Evolutionary conservation across 2,797 vertebrate species (phyloP).

Genomic region (Orestias chungarensis): DNA sequence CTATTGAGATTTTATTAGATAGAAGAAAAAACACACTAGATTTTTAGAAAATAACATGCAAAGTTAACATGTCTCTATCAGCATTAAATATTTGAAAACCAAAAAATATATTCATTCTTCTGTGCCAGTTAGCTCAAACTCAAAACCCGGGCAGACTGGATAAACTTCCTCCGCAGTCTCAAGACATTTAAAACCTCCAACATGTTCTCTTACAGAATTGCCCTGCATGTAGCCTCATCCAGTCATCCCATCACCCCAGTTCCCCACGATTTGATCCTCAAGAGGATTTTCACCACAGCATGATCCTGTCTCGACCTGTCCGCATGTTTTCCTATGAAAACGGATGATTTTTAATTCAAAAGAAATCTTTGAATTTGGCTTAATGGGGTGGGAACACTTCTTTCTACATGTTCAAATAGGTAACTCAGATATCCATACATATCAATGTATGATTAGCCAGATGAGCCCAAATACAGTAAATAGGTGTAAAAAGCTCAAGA

Average conservation of each 20-base stretch:
- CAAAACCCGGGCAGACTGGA: neutral
- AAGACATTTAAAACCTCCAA: neutral
- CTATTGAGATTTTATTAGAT: neutral
- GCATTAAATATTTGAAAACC: neutral
- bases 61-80: neutral
- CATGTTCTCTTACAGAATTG: no score
- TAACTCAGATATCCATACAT: no score
- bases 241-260: neutral
- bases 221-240: neutral
- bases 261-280: neutral
- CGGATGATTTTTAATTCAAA: neutral
- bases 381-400: neutral
- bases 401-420: neutral
- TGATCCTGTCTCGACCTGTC: neutral
- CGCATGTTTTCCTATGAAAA: neutral
- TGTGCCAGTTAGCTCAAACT: neutral
- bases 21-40: neutral
- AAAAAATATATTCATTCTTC: neutral
- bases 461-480: slow-evolving; percentile 34
- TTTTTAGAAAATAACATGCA: neutral
- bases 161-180: no score
- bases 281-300: neutral
- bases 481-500: slow-evolving; percentile 20
- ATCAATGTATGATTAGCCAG: slow-evolving; percentile 33
- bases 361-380: no score